phyloP scores from a whole-genome alignment of 1,140 invertebrate genomes.

The Cydia strobilella region DNA sequence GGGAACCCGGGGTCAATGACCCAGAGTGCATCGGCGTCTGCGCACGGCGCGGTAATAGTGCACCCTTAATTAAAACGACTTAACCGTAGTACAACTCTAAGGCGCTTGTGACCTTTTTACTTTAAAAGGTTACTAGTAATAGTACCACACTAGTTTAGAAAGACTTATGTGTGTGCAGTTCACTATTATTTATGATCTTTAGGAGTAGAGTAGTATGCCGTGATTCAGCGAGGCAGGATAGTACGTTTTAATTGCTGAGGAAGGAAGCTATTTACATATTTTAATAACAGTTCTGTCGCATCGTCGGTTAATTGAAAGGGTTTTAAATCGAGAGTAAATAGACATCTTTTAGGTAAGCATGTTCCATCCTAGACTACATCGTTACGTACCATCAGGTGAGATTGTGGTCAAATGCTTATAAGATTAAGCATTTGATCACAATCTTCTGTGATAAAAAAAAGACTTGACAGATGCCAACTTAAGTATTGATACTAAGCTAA shows the following conservation, averaged over 20 bases:
- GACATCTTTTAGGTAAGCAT: too few species aligned
- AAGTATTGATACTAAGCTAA: too few species aligned
- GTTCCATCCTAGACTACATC: too few species aligned
- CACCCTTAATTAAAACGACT: slow-evolving; percentile 2
- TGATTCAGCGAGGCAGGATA: slow-evolving; percentile 7
- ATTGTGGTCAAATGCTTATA: too few species aligned
- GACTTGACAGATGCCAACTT: not conserved
- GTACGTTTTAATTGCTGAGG: slow-evolving; percentile 4
- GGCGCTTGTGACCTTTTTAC: not conserved
- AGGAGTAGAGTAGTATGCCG: not conserved
- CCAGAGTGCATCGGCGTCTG: slow-evolving; percentile 53
- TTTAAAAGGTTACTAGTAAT: not conserved
- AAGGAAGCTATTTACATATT: slow-evolving; percentile 14
- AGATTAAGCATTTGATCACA: too few species aligned
- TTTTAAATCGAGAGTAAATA: too few species aligned
- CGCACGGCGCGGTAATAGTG: slow-evolving; percentile 48
- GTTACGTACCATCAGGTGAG: too few species aligned
- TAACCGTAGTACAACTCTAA: not conserved
- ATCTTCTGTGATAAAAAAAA: too few species aligned
- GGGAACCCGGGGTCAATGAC: slow-evolving; percentile 61
- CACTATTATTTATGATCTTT: not conserved
- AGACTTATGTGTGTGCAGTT: not conserved
- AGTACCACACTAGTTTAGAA: not conserved
- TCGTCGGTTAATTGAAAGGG: slow-evolving; percentile 33
- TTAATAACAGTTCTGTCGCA: slow-evolving; percentile 3